These are phyloP conservation scores for Graphium colonna DNA, from an alignment of 2,888 invertebrate species.

Conservation along the genomic window DNA sequence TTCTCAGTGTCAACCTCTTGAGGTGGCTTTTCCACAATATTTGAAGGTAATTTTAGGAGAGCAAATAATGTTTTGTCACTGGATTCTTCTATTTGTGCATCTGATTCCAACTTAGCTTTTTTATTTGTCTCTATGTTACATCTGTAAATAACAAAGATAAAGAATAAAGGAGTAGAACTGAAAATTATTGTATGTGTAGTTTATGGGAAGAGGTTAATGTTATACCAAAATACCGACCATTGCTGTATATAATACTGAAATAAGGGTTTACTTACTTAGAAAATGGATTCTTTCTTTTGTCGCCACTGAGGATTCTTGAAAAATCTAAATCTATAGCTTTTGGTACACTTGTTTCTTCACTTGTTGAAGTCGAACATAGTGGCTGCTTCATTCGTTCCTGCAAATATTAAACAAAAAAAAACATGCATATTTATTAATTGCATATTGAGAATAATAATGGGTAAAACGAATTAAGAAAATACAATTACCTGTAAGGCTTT, in stretches of 20 bases:
- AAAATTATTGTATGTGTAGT: too few relatives aligned
- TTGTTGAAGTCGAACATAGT: constrained; percentile 41
- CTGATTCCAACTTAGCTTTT: constrained; percentile 48
- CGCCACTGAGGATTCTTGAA: constrained; percentile 66
- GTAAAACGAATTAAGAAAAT: constrained; percentile 35
- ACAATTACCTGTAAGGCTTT: constrained; percentile 84
- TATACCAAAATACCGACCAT: too few relatives aligned
- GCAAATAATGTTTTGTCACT: constrained; percentile 81
- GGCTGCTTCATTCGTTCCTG: constrained; percentile 73
- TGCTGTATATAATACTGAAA: too few relatives aligned
- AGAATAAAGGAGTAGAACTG: not conserved
- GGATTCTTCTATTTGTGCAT: constrained; percentile 62
- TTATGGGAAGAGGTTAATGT: too few relatives aligned
- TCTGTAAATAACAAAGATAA: constrained; percentile 36
- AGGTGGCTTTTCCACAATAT: constrained; percentile 49
- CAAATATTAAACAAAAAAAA: constrained; percentile 13
- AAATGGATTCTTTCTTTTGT: constrained; percentile 90
- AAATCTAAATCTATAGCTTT: constrained; percentile 63
- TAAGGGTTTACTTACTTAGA: constrained; percentile 69
- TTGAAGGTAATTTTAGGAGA: constrained; percentile 63
- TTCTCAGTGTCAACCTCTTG: constrained; percentile 57
- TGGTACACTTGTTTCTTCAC: constrained; percentile 42
- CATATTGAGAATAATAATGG: not conserved
- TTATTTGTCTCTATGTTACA: constrained; percentile 49
- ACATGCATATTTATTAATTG: not conserved